Conservation (phyloP, 2,113 vertebrate species). For the Gracilinanus agilis region DNA sequence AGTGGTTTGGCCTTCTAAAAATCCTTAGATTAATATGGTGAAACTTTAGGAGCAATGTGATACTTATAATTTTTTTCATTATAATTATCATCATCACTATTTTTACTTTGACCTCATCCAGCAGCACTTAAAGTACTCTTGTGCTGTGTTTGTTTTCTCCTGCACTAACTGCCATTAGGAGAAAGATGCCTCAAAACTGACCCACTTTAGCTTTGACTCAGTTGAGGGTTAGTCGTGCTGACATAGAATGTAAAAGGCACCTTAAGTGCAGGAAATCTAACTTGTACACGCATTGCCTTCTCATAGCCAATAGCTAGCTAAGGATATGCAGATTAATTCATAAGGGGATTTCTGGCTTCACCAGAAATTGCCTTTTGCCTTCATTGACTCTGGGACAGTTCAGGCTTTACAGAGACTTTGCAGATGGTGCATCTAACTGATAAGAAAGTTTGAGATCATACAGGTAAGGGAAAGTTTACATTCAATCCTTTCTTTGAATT, state of each 20-base stretch:
- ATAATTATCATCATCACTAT: slow-evolving; percentile 24
- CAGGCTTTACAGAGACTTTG: fast-evolving
- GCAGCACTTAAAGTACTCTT: slow-evolving; percentile 54
- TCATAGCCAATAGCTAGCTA: slow-evolving; percentile 39
- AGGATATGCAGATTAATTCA: slow-evolving; percentile 51
- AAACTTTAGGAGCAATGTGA: slow-evolving; percentile 54
- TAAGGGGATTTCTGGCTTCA: slow-evolving; percentile 53
- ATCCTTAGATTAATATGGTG: not conserved
- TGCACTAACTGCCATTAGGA: slow-evolving; percentile 50
- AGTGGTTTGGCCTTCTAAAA: not conserved
- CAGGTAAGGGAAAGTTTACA: slow-evolving; percentile 42
- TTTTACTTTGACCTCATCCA: slow-evolving; percentile 28
- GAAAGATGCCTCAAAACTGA: slow-evolving; percentile 46
- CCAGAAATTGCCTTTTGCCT: not conserved
- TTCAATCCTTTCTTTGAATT: not conserved
- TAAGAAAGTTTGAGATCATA: not conserved
- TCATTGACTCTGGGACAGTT: slow-evolving; percentile 26
- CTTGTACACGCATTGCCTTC: slow-evolving; percentile 52
- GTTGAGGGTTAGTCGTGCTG: not conserved
- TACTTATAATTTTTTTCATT: slow-evolving; percentile 47
- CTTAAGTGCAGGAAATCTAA: slow-evolving; percentile 58
- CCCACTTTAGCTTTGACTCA: slow-evolving; percentile 58
- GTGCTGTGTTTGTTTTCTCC: slow-evolving; percentile 18
- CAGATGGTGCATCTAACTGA: not conserved
- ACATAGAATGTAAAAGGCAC: slow-evolving; percentile 52